phyloP scores from a whole-genome alignment of 1,140 invertebrate genomes.

The Platyura marginata region DNA sequence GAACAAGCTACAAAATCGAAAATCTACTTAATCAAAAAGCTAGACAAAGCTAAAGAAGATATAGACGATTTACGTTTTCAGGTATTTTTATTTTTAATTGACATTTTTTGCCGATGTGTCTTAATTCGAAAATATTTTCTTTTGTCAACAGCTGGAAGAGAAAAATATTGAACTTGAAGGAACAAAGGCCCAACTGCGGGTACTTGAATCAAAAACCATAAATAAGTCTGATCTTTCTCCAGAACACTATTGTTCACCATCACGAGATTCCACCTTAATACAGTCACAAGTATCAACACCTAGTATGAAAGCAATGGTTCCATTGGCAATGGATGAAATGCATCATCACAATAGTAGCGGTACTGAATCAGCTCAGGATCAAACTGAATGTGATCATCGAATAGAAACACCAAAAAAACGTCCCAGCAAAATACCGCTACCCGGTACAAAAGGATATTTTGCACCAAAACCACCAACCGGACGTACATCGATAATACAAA shows the following conservation, averaged over 20 bases:
- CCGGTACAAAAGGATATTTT: conserved; percentile 24
- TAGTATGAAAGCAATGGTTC: conserved; percentile 32
- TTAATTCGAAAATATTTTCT: neutral
- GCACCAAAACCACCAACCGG: conserved; percentile 36
- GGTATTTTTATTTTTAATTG: conserved; percentile 26
- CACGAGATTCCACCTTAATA: neutral
- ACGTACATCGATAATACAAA: conserved; percentile 11
- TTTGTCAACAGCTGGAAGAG: conserved; percentile 51
- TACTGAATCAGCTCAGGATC: conserved; percentile 42
- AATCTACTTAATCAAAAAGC: conserved; percentile 38
- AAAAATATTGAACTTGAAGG: conserved; percentile 65
- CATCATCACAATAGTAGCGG: conserved; percentile 32
- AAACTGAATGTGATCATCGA: conserved; percentile 17
- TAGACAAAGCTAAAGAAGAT: conserved; percentile 54
- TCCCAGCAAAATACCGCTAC: conserved; percentile 52
- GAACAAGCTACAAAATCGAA: conserved; percentile 42
- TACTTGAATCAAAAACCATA: conserved; percentile 34
- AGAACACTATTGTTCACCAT: conserved; percentile 3
- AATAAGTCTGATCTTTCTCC: conserved; percentile 7
- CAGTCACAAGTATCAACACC: conserved; percentile 25
- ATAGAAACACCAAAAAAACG: conserved; percentile 29
- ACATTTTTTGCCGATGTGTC: conserved; percentile 1
- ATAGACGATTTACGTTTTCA: conserved; percentile 68
- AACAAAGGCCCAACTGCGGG: conserved; percentile 48
- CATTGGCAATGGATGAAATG: conserved; percentile 31